Conservation (phyloP, 2,888 invertebrate genomes). For the Cryptocephalus primarius region DNA sequence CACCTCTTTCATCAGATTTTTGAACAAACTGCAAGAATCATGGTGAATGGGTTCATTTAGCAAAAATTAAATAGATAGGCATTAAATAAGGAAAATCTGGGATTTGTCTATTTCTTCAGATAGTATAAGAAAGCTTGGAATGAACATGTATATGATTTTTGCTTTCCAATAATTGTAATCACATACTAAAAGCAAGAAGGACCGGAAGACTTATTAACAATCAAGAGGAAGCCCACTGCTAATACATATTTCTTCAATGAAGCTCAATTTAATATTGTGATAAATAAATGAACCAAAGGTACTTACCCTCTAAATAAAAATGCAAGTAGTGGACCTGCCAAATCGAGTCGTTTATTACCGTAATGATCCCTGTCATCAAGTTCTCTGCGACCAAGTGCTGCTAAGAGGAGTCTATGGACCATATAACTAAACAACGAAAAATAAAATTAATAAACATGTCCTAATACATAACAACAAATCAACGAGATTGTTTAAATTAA, state of each 20-base stretch:
- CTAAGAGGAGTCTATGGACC: constrained; percentile 93
- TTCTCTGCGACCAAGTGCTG: constrained; percentile 90
- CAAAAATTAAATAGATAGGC: background rate
- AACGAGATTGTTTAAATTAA: background rate
- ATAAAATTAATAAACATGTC: constrained; percentile 1
- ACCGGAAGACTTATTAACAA: no score
- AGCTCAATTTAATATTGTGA: no score
- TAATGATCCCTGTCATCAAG: constrained; percentile 99
- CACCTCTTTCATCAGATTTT: constrained; percentile 94
- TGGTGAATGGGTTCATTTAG: no score
- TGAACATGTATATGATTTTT: no score
- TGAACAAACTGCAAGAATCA: constrained; percentile 62
- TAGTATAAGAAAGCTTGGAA: no score
- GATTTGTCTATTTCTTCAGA: no score
- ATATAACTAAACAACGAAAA: constrained; percentile 57
- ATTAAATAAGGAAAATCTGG: no score
- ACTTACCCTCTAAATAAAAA: constrained; percentile 83
- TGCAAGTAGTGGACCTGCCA: constrained; percentile 94
- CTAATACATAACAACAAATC: background rate
- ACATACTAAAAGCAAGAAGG: no score
- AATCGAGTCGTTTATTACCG: constrained; percentile 94
- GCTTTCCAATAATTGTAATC: no score
- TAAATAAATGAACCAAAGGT: background rate
- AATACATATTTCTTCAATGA: no score
- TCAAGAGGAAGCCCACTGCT: no score